phyloP scores from a whole-genome alignment of 1,140 invertebrate genomes.

The Tetragnatha versicolor region DNA sequence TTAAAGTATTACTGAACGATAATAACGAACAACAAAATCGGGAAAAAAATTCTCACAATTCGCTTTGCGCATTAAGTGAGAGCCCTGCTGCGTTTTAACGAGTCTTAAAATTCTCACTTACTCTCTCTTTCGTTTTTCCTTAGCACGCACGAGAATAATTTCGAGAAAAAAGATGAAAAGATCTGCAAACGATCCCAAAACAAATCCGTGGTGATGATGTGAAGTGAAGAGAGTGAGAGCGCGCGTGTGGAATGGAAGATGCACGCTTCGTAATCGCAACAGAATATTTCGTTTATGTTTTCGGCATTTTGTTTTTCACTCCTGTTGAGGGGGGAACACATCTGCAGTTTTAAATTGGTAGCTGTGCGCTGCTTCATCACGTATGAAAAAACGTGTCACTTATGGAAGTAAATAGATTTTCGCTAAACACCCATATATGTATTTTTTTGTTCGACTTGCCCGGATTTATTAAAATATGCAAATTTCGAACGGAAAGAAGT shows the following conservation, averaged over 20 bases:
- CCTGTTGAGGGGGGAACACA: neutral
- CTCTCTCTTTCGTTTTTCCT: too few species aligned
- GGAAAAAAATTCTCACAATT: too few species aligned
- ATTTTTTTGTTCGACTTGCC: neutral
- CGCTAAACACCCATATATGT: neutral
- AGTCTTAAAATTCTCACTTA: too few species aligned
- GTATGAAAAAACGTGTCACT: constrained; percentile 10
- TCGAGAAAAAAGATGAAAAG: neutral
- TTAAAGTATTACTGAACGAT: too few species aligned
- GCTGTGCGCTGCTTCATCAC: neutral
- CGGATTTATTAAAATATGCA: constrained; percentile 25
- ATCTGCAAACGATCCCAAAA: neutral
- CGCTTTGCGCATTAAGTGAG: too few species aligned
- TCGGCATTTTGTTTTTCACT: neutral
- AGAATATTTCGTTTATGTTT: neutral
- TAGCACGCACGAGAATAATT: too few species aligned
- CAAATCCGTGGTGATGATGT: neutral
- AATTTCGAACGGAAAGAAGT: neutral
- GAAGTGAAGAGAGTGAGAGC: neutral
- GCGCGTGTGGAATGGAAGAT: too few species aligned
- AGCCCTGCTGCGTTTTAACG: too few species aligned
- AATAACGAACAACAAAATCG: too few species aligned
- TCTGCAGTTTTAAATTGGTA: constrained; percentile 5
- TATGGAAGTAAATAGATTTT: constrained; percentile 2
- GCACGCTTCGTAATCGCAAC: neutral